Percentiles rank a stretch among this genome's conserved stretches.
Conservation (phyloP, 2,888 invertebrate genomes). For the Dendrolimus pini region DNA sequence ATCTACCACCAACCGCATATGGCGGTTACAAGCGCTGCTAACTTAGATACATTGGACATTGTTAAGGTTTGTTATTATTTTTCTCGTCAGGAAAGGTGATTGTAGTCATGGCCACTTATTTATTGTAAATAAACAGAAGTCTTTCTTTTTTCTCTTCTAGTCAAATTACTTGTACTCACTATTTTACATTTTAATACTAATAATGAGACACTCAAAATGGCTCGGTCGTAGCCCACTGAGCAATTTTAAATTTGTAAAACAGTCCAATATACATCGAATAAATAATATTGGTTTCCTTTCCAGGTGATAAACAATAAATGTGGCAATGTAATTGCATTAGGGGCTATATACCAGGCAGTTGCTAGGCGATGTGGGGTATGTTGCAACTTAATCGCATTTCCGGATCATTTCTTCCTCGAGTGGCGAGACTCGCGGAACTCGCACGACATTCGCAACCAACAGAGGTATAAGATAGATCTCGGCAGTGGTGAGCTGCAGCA, state of each 20-base stretch:
- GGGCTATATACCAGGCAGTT: slow-evolving; percentile 43
- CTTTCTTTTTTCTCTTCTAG: too few species aligned
- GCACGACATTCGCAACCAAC: slow-evolving; percentile 8
- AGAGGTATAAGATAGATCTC: slow-evolving; percentile 36
- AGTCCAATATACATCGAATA: not conserved
- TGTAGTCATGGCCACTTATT: too few species aligned
- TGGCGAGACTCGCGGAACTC: slow-evolving; percentile 30
- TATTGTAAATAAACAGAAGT: too few species aligned
- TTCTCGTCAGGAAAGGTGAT: too few species aligned
- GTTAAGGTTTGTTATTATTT: slow-evolving; percentile 24
- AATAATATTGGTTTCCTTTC: slow-evolving; percentile 10
- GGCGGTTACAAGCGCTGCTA: slow-evolving; percentile 23
- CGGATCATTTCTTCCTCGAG: slow-evolving; percentile 50
- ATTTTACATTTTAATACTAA: too few species aligned
- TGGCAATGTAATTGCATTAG: slow-evolving; percentile 35
- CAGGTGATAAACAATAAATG: slow-evolving; percentile 37
- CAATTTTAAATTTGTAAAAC: too few species aligned
- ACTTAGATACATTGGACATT: slow-evolving; percentile 37
- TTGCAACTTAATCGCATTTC: slow-evolving; percentile 44
- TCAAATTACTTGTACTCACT: too few species aligned
- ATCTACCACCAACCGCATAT: slow-evolving; percentile 33
- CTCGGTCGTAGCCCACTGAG: too few species aligned
- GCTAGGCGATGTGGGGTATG: slow-evolving; percentile 41
- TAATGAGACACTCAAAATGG: too few species aligned
- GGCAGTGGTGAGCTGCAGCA: slow-evolving; percentile 32